Percentiles rank a stretch among this genome's conserved stretches.
These are phyloP conservation scores for Encarsia formosa DNA, from an alignment of 2,888 invertebrate species.

Conservation along the genomic window DNA sequence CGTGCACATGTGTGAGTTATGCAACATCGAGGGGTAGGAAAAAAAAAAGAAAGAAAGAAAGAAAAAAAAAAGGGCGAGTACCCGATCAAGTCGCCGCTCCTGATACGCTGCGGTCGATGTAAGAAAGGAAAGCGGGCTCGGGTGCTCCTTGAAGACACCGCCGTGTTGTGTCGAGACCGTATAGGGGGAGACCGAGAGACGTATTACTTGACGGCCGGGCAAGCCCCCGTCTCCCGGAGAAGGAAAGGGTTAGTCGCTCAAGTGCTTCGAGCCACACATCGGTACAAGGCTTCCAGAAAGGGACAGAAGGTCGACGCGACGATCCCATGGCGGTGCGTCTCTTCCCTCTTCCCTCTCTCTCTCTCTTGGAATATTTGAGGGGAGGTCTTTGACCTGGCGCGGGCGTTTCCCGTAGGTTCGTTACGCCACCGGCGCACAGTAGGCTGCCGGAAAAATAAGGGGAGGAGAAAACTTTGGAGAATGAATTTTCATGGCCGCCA, in stretches of 20 bases:
- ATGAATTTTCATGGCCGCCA: too few relatives aligned
- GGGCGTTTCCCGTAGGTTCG: too few relatives aligned
- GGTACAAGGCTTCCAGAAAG: constrained; percentile 40
- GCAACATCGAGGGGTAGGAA: constrained; percentile 6
- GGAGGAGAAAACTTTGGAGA: too few relatives aligned
- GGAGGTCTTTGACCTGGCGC: too few relatives aligned
- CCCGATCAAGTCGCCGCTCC: constrained; percentile 24
- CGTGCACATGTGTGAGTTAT: too few relatives aligned
- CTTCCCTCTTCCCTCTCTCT: constrained; percentile 1
- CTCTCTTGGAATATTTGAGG: too few relatives aligned
- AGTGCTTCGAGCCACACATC: constrained; percentile 51
- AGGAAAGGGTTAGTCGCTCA: constrained; percentile 50
- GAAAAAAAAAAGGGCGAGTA: not conserved
- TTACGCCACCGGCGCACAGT: too few relatives aligned
- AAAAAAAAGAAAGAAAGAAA: constrained; percentile 11
- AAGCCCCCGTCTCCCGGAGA: constrained; percentile 16
- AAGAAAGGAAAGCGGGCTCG: constrained; percentile 31
- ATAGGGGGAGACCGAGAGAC: too few relatives aligned
- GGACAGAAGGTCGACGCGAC: constrained; percentile 19
- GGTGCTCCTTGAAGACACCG: not conserved
- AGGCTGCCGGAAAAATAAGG: too few relatives aligned
- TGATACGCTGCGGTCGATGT: constrained; percentile 25
- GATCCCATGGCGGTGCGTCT: not conserved
- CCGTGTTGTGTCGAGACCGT: not conserved
- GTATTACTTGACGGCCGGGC: not conserved